Evolutionary conservation across 2,888 invertebrate species (phyloP).

Genomic region (Emmelina monodactyla): DNA sequence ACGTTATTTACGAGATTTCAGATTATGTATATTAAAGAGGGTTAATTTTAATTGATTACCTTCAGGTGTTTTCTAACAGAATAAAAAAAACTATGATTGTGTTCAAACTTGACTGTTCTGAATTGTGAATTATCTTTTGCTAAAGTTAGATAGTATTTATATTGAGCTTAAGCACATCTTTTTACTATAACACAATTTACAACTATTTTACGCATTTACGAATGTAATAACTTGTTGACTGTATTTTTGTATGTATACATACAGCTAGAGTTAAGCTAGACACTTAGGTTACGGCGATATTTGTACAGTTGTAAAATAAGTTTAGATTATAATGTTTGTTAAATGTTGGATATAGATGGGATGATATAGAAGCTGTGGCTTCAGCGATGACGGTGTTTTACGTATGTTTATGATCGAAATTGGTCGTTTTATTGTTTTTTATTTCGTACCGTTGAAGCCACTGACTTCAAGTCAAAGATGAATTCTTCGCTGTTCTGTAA

Average conservation of each 20-base stretch:
- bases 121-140: neutral
- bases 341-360: neutral
- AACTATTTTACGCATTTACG: constrained; percentile 1
- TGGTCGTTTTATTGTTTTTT: too few species aligned
- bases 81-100: neutral
- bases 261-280: neutral
- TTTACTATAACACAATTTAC: too few species aligned
- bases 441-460: too few species aligned
- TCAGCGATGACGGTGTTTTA: neutral
- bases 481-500: too few species aligned
- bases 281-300: neutral
- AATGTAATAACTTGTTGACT: neutral
- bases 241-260: neutral
- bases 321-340: too few species aligned
- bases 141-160: neutral
- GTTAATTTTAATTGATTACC: too few species aligned
- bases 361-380: neutral
- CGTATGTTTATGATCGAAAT: too few species aligned
- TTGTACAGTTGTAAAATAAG: neutral
- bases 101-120: neutral
- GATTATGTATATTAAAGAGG: too few species aligned
- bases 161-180: neutral
- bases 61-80: too few species aligned
- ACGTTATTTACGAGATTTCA: neutral
- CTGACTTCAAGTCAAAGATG: too few species aligned